These are phyloP conservation scores for Centropus bengalensis DNA, from an alignment of 2,113 vertebrate species.

Conservation along the genomic window DNA sequence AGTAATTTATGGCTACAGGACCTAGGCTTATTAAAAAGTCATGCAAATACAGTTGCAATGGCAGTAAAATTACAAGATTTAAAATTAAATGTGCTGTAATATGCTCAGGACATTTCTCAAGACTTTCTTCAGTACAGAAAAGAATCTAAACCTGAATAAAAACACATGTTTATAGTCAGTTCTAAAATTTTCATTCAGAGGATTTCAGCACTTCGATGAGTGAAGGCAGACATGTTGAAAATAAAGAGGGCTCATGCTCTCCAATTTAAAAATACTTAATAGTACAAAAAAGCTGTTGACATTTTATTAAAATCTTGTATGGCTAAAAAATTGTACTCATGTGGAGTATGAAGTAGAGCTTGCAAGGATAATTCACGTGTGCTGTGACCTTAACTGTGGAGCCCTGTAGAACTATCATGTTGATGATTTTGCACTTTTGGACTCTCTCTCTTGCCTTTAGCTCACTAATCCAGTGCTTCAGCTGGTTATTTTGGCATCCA, in stretches of 20 bases:
- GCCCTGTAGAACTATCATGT: accelerated
- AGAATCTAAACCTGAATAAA: background rate
- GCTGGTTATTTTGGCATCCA: background rate
- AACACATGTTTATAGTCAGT: background rate
- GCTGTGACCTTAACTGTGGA: background rate
- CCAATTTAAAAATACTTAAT: background rate
- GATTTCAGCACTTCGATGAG: accelerated
- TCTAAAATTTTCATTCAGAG: background rate
- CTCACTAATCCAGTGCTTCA: background rate
- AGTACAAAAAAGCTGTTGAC: background rate
- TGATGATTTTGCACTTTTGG: background rate
- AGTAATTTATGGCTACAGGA: background rate
- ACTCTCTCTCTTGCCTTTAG: background rate
- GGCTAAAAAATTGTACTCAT: accelerated
- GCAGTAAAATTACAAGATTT: background rate
- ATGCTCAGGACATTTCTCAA: background rate
- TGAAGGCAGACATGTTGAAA: background rate
- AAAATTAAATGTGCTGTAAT: background rate
- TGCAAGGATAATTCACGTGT: accelerated
- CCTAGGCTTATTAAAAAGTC: background rate
- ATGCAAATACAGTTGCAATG: background rate
- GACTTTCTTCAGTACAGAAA: background rate
- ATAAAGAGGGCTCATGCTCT: background rate
- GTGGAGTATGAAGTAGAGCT: accelerated
- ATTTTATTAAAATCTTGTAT: background rate